These are phyloP conservation scores for Ooceraea biroi DNA, from an alignment of 1,140 invertebrate genomes.

Conservation along the genomic window DNA sequence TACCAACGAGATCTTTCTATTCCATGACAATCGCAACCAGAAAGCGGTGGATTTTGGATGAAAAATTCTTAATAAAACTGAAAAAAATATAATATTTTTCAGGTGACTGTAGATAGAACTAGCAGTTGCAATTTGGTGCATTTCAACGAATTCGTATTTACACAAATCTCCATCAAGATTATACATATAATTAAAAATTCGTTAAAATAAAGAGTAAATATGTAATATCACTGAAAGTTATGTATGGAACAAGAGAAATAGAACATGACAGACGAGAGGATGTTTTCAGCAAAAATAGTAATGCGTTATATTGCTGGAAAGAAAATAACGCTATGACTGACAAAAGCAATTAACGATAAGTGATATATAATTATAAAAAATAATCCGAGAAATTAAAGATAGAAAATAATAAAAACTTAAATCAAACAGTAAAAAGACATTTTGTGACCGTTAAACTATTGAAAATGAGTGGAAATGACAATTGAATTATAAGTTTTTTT, in stretches of 20 bases:
- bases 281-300: not conserved
- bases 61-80: constrained; percentile 1
- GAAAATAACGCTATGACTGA: not conserved
- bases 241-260: constrained; percentile 5
- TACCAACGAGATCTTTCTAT: not conserved
- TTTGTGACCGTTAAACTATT: not conserved
- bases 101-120: not conserved
- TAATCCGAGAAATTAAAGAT: not conserved
- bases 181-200: not conserved
- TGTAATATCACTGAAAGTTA: not conserved
- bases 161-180: not conserved
- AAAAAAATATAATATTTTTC: not conserved
- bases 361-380: not conserved
- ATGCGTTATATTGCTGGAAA: constrained; percentile 5
- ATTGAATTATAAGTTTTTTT: not conserved
- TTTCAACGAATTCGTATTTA: not conserved
- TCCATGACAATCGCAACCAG: not conserved
- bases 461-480: not conserved
- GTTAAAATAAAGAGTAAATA: constrained; percentile 3
- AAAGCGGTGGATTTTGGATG: not conserved
- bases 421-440: not conserved
- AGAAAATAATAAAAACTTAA: not conserved
- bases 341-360: not conserved
- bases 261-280: constrained; percentile 1
- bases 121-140: not conserved